Conservation (phyloP, 2,888 invertebrate species). For the Tupiocoris notatus region DNA sequence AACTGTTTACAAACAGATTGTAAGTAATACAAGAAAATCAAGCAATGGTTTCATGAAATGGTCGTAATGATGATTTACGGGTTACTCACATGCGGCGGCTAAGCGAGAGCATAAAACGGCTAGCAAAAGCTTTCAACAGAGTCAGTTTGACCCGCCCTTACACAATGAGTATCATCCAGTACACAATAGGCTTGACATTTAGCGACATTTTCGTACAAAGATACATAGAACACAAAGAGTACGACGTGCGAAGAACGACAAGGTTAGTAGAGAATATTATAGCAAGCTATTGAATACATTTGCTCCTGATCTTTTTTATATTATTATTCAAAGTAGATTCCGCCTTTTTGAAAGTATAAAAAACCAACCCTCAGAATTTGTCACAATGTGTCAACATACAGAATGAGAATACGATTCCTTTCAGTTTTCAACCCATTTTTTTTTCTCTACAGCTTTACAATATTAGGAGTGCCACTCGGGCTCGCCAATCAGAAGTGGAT, state of each 20-base stretch:
- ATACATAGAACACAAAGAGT: constrained; percentile 10
- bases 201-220: constrained; percentile 20
- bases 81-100: neutral
- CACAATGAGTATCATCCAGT: constrained; percentile 19
- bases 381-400: too few relatives aligned
- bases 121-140: neutral
- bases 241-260: neutral
- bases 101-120: neutral
- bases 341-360: too few relatives aligned
- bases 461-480: constrained; percentile 5
- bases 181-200: constrained; percentile 21
- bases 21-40: too few relatives aligned
- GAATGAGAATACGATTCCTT: too few relatives aligned
- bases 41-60: too few relatives aligned
- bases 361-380: too few relatives aligned
- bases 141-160: neutral
- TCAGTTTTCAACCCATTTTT: too few relatives aligned
- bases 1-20: too few relatives aligned
- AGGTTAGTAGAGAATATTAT: constrained; percentile 10
- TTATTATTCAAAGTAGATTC: too few relatives aligned
- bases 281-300: too few relatives aligned
- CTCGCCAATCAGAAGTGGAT: constrained; percentile 24
- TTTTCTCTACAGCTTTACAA: constrained; percentile 19
- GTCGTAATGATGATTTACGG: too few relatives aligned
- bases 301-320: too few relatives aligned